These are phyloP conservation scores for Theonella swinhoei DNA, from an alignment of 37 sponge, comb jelly and placozoan genomes.

Conservation along the genomic window DNA sequence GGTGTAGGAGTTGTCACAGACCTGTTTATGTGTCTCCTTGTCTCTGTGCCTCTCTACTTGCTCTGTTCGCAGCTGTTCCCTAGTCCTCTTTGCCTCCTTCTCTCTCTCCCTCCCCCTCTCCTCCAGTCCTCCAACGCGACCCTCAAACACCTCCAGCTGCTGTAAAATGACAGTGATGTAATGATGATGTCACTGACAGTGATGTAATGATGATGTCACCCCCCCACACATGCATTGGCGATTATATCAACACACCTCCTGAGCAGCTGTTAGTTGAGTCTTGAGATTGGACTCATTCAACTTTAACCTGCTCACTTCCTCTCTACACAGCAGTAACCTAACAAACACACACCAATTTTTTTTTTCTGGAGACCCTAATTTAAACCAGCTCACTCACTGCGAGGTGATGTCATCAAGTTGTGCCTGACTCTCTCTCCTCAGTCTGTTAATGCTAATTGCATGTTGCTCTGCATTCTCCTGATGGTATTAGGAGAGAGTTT, in stretches of 20 bases:
- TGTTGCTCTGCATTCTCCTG: not conserved
- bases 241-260: not conserved
- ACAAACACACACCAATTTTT: no score
- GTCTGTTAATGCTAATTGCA: not conserved
- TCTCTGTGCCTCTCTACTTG: conserved; percentile 28
- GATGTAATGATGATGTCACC: not conserved
- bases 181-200: not conserved
- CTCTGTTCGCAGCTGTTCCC: conserved; percentile 29
- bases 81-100: conserved; percentile 27
- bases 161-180: not conserved
- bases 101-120: not conserved
- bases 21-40: conserved; percentile 24
- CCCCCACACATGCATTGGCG: not conserved
- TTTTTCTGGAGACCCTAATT: no score
- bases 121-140: not conserved
- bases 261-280: not conserved
- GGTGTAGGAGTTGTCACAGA: no score
- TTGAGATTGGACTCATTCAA: not conserved
- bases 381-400: no score
- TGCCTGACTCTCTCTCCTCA: not conserved
- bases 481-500: no score
- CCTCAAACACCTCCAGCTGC: conserved; percentile 12
- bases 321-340: no score
- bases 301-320: not conserved
- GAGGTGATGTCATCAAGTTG: not conserved